Evolutionary conservation across 1,140 invertebrate species (phyloP).

Genomic region (fruit fly (Drosophila melanogaster)): DNA sequence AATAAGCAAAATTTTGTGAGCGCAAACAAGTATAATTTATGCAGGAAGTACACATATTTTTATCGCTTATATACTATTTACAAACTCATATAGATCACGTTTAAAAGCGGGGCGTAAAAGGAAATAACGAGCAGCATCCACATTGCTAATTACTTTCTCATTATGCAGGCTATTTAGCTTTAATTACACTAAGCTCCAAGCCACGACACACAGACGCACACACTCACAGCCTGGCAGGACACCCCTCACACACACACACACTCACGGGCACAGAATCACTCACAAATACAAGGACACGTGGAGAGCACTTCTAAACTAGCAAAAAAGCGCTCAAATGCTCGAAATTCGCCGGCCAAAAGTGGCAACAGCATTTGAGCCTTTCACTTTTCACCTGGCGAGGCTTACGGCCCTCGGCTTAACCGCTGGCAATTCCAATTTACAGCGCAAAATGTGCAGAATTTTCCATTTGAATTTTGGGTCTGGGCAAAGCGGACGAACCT

Average conservation of each 20-base stretch:
- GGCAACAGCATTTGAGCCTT: constrained; percentile 67
- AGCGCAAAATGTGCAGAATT: constrained; percentile 66
- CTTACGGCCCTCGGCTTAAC: constrained; percentile 11
- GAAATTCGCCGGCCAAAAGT: constrained; percentile 60
- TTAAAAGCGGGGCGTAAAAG: constrained; percentile 18
- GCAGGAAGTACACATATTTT: constrained; percentile 5
- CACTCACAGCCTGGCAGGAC: constrained; percentile 11
- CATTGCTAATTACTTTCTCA: constrained; percentile 83
- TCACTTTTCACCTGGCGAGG: constrained; percentile 69
- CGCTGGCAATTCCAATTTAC: constrained; percentile 49
- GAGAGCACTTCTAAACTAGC: constrained; percentile 48
- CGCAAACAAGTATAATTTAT: background rate
- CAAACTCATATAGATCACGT: constrained; percentile 33
- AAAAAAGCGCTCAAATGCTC: constrained; percentile 67
- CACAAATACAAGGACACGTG: constrained; percentile 12
- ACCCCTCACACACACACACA: background rate
- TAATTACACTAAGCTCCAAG: constrained; percentile 79
- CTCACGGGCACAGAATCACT: background rate
- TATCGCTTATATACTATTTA: constrained; percentile 12
- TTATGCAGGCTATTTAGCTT: constrained; percentile 84
- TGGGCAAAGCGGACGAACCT: too few species aligned
- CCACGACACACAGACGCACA: constrained; percentile 48
- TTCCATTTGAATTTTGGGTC: constrained; percentile 64
- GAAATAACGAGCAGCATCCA: constrained; percentile 59
- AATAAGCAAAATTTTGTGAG: background rate